Percentiles rank a stretch among this genome's conserved stretches.
These are phyloP conservation scores for Drosophila cracens DNA, from an alignment of 2,888 invertebrate species.

Conservation along the genomic window DNA sequence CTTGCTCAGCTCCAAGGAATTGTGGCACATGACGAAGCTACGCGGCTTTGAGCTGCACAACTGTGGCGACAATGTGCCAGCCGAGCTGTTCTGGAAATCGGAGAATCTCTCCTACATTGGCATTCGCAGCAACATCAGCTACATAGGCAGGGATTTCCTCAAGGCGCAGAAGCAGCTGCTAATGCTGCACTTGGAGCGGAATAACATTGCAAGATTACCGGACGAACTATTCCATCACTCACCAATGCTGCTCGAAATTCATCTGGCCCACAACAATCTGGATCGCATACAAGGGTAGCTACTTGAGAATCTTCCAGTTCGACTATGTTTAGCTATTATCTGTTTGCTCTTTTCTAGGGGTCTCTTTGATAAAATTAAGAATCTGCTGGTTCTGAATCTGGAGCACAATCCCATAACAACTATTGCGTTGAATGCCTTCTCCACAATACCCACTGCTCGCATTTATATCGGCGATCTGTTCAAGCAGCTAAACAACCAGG, in stretches of 20 bases:
- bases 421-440: slow-evolving; percentile 61
- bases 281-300: slow-evolving; percentile 67
- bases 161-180: slow-evolving; percentile 60
- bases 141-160: slow-evolving; percentile 62
- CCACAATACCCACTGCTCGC: slow-evolving; percentile 52
- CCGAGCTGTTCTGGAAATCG: slow-evolving; percentile 68
- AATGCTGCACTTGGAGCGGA: slow-evolving; percentile 54
- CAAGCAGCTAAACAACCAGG: slow-evolving; percentile 40
- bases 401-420: slow-evolving; percentile 71
- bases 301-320: not conserved
- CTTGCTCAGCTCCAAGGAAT: slow-evolving; percentile 60
- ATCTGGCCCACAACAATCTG: slow-evolving; percentile 66
- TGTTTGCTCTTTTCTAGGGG: slow-evolving; percentile 37
- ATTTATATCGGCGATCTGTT: slow-evolving; percentile 65
- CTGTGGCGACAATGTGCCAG: slow-evolving; percentile 69
- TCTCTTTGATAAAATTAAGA: slow-evolving; percentile 60
- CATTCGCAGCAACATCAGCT: slow-evolving; percentile 68
- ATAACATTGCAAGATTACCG: slow-evolving; percentile 67
- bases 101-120: slow-evolving; percentile 61
- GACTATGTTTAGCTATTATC: not conserved
- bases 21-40: slow-evolving; percentile 66
- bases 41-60: slow-evolving; percentile 60
- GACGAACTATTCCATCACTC: slow-evolving; percentile 64
- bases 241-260: slow-evolving; percentile 58
- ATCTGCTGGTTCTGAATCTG: slow-evolving; percentile 65